Conservation (phyloP, 1,140 invertebrate genomes). For the Phortica variegata region DNA sequence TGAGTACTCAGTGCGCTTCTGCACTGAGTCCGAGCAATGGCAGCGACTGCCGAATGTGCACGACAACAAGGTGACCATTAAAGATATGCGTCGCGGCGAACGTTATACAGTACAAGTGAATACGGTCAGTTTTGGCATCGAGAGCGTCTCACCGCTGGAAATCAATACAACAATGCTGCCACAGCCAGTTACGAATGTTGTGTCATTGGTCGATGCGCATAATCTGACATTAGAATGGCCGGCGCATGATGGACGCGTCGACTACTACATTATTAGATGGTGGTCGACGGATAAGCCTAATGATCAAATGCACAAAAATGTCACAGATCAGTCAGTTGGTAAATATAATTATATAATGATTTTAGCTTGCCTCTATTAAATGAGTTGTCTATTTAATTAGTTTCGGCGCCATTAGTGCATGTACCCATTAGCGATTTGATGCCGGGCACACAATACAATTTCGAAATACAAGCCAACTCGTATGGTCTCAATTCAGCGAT, state of each 20-base stretch:
- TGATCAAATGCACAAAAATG: constrained; percentile 59
- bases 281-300: constrained; percentile 62
- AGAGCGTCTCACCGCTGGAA: constrained; percentile 73
- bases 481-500: constrained; percentile 72
- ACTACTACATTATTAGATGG: constrained; percentile 79
- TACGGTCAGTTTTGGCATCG: constrained; percentile 79
- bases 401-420: constrained; percentile 48
- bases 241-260: constrained; percentile 78
- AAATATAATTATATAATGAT: constrained; percentile 8
- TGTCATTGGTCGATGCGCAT: constrained; percentile 77
- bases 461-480: constrained; percentile 76
- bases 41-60: constrained; percentile 66
- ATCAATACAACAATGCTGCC: constrained; percentile 82
- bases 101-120: constrained; percentile 84
- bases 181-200: constrained; percentile 78
- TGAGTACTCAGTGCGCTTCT: constrained; percentile 78
- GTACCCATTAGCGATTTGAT: constrained; percentile 73
- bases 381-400: constrained; percentile 6
- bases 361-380: background rate
- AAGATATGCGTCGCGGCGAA: constrained; percentile 86
- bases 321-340: constrained; percentile 47
- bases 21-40: constrained; percentile 72
- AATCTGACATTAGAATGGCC: constrained; percentile 89
- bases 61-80: constrained; percentile 71
- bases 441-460: constrained; percentile 76